Evolutionary conservation across 1,140 invertebrate genomes (phyloP), one percentile per base, ranked within the genome.

Genomic region (Campoletis sonorensis): DNA sequence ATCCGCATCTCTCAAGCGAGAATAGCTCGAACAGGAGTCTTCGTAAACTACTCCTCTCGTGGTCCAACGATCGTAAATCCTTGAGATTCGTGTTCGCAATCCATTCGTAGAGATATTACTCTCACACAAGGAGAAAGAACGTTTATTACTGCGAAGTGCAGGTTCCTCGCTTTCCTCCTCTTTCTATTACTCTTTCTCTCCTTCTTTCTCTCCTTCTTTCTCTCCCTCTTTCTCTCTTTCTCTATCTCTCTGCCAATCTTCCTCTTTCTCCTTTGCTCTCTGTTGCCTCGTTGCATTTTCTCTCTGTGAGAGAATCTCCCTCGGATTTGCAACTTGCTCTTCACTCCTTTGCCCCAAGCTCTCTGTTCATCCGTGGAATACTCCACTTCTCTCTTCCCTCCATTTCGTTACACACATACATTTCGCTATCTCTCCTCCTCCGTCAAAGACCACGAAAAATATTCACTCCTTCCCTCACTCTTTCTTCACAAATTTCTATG

Each of bases 11-110:
- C 61, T 54, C 51, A 45, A 45, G 21, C 61, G 61, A 10, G 30
- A 70, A 70, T 70, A 18, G 30, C 27, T 70, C 67, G 3, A 30
- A 70, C 67, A 70, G 67, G 67, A 70, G 30, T 33, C 67, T 70
- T 70, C 67, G 67, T n/a, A 33, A 33, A 70, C 30, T 33, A 64
- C 16, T 15, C 67, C 27, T 21, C 67, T 70, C 30, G 27, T 33
- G 67, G 67, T 70, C 67, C 67, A 70, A 33, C 15, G 67, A 70
- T 70, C 67, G 67, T 70, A 33, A 70, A 70, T 70, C 67, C n/a
- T 70, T 33, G 30, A 33, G 67, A 70, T 21, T 30, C 27, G 15
- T 33, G 13, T 21, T 30, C 67, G 67, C 26, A 70, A 70, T 70
- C 30, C 67, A 70, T 70, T 33, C 30, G 27, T 45, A 23, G 15